Percentiles rank a stretch among this genome's conserved stretches.
Conservation (phyloP, 1,140 invertebrate species). For the Diachasmimorpha longicaudata region DNA sequence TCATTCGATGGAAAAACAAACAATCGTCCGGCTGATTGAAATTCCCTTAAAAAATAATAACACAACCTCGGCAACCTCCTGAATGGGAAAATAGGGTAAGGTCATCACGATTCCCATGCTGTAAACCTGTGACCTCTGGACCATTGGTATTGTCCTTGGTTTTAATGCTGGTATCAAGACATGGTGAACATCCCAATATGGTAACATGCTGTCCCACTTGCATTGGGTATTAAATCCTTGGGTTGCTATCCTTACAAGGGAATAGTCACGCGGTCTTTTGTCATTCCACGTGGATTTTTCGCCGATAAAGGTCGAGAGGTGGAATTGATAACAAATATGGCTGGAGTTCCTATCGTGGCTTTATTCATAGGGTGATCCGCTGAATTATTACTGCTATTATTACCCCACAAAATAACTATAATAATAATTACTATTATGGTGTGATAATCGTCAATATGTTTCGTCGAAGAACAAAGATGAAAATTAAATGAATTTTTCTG, state of each 20-base stretch:
- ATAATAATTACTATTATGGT: too few relatives aligned
- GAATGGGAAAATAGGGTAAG: conserved; percentile 50
- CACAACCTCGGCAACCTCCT: background rate
- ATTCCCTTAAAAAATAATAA: background rate
- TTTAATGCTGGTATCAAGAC: conserved; percentile 8
- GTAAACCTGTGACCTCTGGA: conserved; percentile 2
- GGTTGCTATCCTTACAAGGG: conserved; percentile 45
- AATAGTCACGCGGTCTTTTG: conserved; percentile 18
- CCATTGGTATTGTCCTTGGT: background rate
- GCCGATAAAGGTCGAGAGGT: background rate
- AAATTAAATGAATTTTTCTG: too few relatives aligned
- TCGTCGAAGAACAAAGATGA: too few relatives aligned
- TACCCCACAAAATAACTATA: too few relatives aligned
- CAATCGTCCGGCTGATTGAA: background rate
- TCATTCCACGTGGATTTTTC: conserved; percentile 4
- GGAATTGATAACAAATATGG: background rate
- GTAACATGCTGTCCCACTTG: conserved; percentile 49
- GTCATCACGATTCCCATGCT: conserved; percentile 34
- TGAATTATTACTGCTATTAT: too few relatives aligned
- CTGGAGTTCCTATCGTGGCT: background rate
- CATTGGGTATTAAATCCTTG: conserved; percentile 46
- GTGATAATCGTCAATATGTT: too few relatives aligned
- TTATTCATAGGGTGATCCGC: too few relatives aligned
- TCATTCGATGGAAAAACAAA: too few relatives aligned
- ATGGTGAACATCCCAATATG: conserved; percentile 39